Evolutionary conservation across 2,797 vertebrate species (phyloP), one percentile per base, ranked within the genome.

Genomic region (Kryptopterus vitreolus): DNA sequence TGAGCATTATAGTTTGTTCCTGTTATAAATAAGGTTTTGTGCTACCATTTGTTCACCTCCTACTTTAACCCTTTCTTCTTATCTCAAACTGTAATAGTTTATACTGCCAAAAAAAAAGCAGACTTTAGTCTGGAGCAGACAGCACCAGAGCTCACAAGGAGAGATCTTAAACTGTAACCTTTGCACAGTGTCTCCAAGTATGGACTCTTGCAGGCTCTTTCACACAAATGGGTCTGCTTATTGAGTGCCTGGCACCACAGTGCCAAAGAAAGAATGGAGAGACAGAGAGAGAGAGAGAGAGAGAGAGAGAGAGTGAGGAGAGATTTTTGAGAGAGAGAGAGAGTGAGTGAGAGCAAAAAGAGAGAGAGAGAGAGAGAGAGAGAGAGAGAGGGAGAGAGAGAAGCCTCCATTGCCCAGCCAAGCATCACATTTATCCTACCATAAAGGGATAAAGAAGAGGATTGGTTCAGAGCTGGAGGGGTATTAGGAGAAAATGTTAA

Each of bases 401-500:
- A 80, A 71, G 74, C 87, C 76, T 79, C 62, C 74, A 59, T 80
- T 82, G 53, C 79, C 69, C 80, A 76, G 85, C 82, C 85, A 82
- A 88, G 81, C 84, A 38, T 88, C 81, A 75, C 85, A 90, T 90
- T 91, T 87, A 88, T 90, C 90, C 80, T 82, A 86, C 71, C 71
- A 82, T 81, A 65, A 85, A 65, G 73, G 82, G 43, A 63, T 81
- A 86, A 74, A 76, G 85, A 84, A 79, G 86, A 87, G 86, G 84
- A 87, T 82, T 86, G 88, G 84, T 81, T 65, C 43, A 82, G 85
- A 82, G 81, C 78, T 81, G 77, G 62, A 87, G 84, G 84, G 88
- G 86, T 77, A 84, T 88, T 88, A 87, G 81, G 55, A 89, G 78
- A 91, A 94, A 92, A 90, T 91, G 90, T 91, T 91, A 90, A 92